These are phyloP conservation scores for Leucozona laternaria DNA, from an alignment of 2,888 invertebrate genomes.

Conservation along the genomic window DNA sequence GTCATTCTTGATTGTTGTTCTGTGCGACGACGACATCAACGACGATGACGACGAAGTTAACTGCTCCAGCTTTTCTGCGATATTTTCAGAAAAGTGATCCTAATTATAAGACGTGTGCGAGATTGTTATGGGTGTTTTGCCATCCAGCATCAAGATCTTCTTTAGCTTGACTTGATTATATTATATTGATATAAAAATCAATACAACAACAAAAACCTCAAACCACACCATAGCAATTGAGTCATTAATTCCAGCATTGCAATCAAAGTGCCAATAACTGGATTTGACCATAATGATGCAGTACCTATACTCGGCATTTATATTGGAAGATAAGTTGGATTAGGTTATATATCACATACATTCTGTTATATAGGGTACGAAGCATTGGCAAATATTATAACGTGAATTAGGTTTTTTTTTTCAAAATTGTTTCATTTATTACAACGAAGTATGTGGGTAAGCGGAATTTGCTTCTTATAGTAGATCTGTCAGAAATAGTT, in stretches of 20 bases:
- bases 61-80: neutral
- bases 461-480: neutral
- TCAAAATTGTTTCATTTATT: neutral
- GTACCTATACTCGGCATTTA: neutral
- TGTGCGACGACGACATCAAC: slow-evolving; percentile 16
- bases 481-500: slow-evolving; percentile 16
- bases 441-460: neutral
- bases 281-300: slow-evolving; percentile 61
- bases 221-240: slow-evolving; percentile 56
- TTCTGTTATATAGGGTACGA: neutral
- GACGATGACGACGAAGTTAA: too few species aligned
- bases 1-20: slow-evolving; percentile 55
- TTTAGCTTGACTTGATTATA: neutral
- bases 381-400: neutral
- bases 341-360: neutral
- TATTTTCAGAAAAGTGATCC: slow-evolving; percentile 76
- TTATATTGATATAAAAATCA: neutral
- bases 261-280: slow-evolving; percentile 72
- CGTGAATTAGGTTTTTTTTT: neutral
- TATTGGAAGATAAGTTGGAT: neutral
- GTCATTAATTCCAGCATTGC: slow-evolving; percentile 74
- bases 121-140: slow-evolving; percentile 64
- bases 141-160: slow-evolving; percentile 29
- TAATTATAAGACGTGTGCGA: slow-evolving; percentile 76
- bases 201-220: neutral